A percentile compares a stretch with the other conserved stretches of the same genome.
Evolutionary conservation across 2,797 vertebrate species (phyloP).

Genomic region (Muscicapa comitata): DNA sequence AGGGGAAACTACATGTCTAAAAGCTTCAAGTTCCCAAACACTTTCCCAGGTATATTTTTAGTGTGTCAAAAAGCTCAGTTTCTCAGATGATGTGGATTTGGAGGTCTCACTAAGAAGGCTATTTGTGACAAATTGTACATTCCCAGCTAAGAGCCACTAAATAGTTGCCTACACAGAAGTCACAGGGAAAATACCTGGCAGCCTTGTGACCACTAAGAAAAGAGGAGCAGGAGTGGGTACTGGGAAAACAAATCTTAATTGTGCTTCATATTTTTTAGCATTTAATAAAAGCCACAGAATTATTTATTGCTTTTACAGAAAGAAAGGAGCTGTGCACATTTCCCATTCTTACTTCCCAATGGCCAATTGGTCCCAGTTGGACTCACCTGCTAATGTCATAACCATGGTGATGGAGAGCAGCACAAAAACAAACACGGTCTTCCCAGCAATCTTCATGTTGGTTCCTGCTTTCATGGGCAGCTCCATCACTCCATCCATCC

Average conservation of each 20-base stretch:
- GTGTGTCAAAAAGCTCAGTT: background rate
- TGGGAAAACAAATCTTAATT: background rate
- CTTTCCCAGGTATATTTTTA: background rate
- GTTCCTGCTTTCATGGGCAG: constrained; percentile 3
- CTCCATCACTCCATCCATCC: constrained; percentile 2
- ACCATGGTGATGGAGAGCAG: background rate
- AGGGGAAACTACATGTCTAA: background rate
- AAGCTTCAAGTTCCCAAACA: background rate
- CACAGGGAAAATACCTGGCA: background rate
- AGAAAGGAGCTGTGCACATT: background rate
- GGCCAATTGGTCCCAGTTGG: background rate
- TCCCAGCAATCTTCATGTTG: constrained; percentile 44
- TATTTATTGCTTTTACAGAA: background rate
- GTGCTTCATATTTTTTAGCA: background rate
- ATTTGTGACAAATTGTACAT: background rate
- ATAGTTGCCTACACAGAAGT: background rate
- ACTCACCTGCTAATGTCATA: constrained; percentile 63
- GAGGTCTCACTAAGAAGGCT: background rate
- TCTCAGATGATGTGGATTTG: background rate
- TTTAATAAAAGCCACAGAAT: background rate
- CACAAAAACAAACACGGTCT: background rate
- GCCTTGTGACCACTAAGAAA: background rate
- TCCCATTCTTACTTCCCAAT: background rate
- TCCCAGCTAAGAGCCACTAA: background rate
- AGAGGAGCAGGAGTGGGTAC: background rate